These are phyloP conservation scores for Polylopha cassiicola DNA, from an alignment of 2,888 invertebrate genomes.

Conservation along the genomic window DNA sequence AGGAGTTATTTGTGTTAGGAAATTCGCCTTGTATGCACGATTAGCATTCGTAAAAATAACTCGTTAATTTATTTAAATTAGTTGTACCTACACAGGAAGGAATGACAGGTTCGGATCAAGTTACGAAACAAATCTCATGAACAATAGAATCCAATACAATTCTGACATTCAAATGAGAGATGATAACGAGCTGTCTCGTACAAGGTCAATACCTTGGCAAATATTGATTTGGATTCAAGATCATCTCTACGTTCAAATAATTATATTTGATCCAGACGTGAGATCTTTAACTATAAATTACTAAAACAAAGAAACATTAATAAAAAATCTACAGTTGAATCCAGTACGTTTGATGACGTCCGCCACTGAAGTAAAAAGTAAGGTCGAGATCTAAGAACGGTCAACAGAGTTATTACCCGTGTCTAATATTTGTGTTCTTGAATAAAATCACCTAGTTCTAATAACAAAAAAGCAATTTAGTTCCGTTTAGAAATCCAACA, in stretches of 20 bases:
- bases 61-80: slow-evolving; percentile 5
- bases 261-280: slow-evolving; percentile 1
- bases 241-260: slow-evolving; percentile 10
- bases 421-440: slow-evolving; percentile 46
- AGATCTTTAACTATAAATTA: neutral
- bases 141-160: slow-evolving; percentile 48
- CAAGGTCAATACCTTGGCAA: slow-evolving; percentile 37
- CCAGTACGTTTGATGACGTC: too few relatives aligned
- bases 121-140: slow-evolving; percentile 34
- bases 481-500: neutral
- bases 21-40: too few relatives aligned
- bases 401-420: slow-evolving; percentile 47
- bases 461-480: slow-evolving; percentile 11
- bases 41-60: neutral
- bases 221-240: slow-evolving; percentile 20
- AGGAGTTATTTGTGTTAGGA: too few relatives aligned
- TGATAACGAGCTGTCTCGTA: slow-evolving; percentile 48
- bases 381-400: slow-evolving; percentile 40
- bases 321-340: too few relatives aligned
- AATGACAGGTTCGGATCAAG: slow-evolving; percentile 25
- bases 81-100: slow-evolving; percentile 10
- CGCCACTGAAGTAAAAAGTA: slow-evolving; percentile 28
- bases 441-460: slow-evolving; percentile 30
- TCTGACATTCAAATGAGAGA: slow-evolving; percentile 51
- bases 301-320: slow-evolving; percentile 16